Evolutionary conservation across 35 echinoderm and acorn worm species (phyloP).

Genomic region (Acanthaster planci): DNA sequence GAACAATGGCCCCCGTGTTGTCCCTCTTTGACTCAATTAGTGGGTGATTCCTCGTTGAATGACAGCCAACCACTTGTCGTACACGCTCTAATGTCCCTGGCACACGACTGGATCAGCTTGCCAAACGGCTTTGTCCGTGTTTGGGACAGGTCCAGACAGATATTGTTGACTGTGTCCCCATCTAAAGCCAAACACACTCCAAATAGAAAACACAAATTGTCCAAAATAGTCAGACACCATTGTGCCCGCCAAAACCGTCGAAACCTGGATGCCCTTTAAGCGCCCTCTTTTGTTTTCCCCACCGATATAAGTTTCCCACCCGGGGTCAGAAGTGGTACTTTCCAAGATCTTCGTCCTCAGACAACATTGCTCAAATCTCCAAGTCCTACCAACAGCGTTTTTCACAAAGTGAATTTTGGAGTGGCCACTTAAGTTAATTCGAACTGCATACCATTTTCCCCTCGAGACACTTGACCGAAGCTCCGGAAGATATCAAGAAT

Average conservation of each 20-base stretch:
- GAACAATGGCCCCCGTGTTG: background rate
- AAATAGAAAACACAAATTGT: constrained; percentile 22
- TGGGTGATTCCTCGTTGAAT: background rate
- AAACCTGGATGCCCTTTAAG: constrained; percentile 8
- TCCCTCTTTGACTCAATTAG: constrained; percentile 19
- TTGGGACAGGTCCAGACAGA: constrained; percentile 24
- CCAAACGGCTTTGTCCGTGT: constrained; percentile 9
- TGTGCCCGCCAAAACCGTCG: constrained; percentile 16
- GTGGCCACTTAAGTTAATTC: no score
- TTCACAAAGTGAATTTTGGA: no score
- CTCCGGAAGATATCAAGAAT: no score
- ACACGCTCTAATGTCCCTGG: background rate
- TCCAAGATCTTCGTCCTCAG: background rate
- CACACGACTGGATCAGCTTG: background rate
- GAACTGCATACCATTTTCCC: no score
- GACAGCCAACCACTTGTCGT: constrained; percentile 15
- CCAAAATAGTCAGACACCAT: background rate
- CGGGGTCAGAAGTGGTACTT: constrained; percentile 17
- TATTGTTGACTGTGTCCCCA: background rate
- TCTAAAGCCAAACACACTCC: background rate
- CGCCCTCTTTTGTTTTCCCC: constrained; percentile 2
- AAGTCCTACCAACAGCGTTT: no score
- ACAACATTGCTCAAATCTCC: background rate
- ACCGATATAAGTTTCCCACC: constrained; percentile 17
- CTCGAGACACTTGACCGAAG: no score